Evolutionary conservation across 2,888 invertebrate genomes (phyloP), one percentile per base, ranked within the genome.

Genomic region (Phengaris alcon): DNA sequence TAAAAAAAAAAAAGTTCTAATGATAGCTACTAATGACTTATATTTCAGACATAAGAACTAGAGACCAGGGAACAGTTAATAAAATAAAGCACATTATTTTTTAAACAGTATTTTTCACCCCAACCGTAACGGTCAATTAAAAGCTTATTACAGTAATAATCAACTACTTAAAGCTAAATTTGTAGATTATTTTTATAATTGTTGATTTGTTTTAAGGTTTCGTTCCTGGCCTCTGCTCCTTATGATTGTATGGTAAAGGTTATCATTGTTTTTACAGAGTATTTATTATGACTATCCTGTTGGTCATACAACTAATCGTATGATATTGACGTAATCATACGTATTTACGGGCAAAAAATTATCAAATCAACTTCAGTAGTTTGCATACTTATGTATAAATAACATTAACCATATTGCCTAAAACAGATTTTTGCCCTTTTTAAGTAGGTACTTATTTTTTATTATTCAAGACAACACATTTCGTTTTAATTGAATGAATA

Each of bases 211-310:
- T 59, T 10, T 10, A 59, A 6, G 6, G 10, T 64, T 64, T 12
- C 12, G 12, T 64, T 64, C 12, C 70, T 51, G 51, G 22, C 22
- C 10, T 48, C 15, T 64, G 6, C 64, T 64, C 51, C 9, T 48
- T 10, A 9, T 70, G 3, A 48, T 5, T 15, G 12, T 48, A 72
- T 35, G 22, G 51, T 51, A 15, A 22, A 72, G 12, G 22, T 12
- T 52, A 72, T 72, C 52, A 52, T 70, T 70, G 70, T 72, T 72
- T 54, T 52, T 72, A 72, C 22, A 72, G 72, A 54, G 72, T 54
- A 72, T 72, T 70, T 72, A 72, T 35, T 54, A 54, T 48, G 72
- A 72, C 72, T 72, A 72, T 54, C 7, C 2, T 51, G 22, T 15
- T 52, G 51, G 15, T 10, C 46, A 46, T 46, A 48, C n/a, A 69